Evolutionary conservation across 2,113 vertebrate genomes (phyloP), one percentile per base, ranked within the genome.

Genomic region (Tychaedon coryphoeus): DNA sequence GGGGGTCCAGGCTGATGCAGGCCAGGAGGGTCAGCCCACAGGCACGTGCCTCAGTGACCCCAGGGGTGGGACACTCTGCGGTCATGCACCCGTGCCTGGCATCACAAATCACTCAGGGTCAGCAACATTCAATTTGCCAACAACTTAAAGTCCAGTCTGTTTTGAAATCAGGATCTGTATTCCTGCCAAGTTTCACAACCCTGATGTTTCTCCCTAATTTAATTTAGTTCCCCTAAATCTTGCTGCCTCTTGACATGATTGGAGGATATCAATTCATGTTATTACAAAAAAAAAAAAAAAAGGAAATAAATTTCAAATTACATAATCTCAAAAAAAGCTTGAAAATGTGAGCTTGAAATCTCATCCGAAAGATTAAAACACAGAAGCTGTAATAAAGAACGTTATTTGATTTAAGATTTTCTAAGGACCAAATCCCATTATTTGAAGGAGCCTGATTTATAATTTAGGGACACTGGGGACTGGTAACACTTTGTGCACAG

Each of bases 161-260:
- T 92, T 91, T 85, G 94, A 91, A 95, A 93, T 36, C 38, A 38
- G 8, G 66, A 38, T 72, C 34, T 76, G 45, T 29, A 53, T 18
- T n/a, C 9, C 38, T 57, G 80, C 78, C 93, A 91, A 72, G 57
- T 94, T 95, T 85, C 94, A 71, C 78, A 94, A 48, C 81, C 79
- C 72, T 74, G 51, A 33, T 76, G 81, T 74, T 92, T 86, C 64
- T 77, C 69, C 51, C 53, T 91, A 58, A 77, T 92, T 95, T 85
- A 38, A 90, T 86, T 77, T 77, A 83, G 64, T 66, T 73, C 69
- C 86, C 56, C 48, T 79, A 86, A 84, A 79, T 94, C 93, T 88
- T 86, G 5, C 40, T 57, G 66, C n/a, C 54, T 93, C 45, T 61
- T 70, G 78, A 71, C 47, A 24, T 2, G 33, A 72, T 88, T 58